Conservation (phyloP, 2,797 vertebrate species). For the Chaenodraco wilsoni region DNA sequence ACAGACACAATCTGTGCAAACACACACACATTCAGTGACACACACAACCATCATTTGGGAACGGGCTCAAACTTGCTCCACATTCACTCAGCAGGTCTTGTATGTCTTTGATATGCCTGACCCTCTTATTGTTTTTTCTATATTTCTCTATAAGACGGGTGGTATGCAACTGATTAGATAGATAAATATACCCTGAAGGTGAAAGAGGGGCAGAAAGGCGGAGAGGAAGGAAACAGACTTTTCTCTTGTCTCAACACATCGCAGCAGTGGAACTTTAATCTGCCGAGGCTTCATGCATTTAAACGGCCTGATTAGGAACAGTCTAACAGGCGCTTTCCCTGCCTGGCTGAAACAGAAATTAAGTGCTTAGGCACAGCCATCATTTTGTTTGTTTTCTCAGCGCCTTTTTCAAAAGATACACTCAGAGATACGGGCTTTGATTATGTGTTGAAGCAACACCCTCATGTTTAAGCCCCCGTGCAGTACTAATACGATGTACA, state of each 20-base stretch:
- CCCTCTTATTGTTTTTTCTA: slow-evolving; percentile 79
- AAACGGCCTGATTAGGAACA: slow-evolving; percentile 69
- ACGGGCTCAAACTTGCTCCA: slow-evolving; percentile 61
- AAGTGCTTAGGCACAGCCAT: slow-evolving; percentile 58
- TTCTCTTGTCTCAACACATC: slow-evolving; percentile 78
- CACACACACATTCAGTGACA: slow-evolving; percentile 23
- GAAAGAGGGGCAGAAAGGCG: slow-evolving; percentile 49
- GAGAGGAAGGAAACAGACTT: slow-evolving; percentile 64
- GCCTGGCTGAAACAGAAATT: slow-evolving; percentile 65
- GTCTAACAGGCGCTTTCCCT: slow-evolving; percentile 60
- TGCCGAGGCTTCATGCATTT: slow-evolving; percentile 72
- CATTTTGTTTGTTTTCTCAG: slow-evolving; percentile 71
- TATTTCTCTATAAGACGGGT: slow-evolving; percentile 77
- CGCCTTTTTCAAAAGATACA: slow-evolving; percentile 50
- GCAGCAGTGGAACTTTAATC: slow-evolving; percentile 69
- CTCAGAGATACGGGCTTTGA: slow-evolving; percentile 56
- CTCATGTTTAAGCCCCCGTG: slow-evolving; percentile 22
- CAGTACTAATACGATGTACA: slow-evolving; percentile 18
- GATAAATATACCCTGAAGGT: slow-evolving; percentile 78
- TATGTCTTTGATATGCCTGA: slow-evolving; percentile 82
- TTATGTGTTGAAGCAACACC: slow-evolving; percentile 47
- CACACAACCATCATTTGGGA: slow-evolving; percentile 16
- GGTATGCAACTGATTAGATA: slow-evolving; percentile 82
- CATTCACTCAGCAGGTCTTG: slow-evolving; percentile 74
- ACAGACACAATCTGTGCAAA: slow-evolving; percentile 41